These are phyloP conservation scores for Dicycla oo DNA, from an alignment of 2,888 invertebrate species.

Conservation along the genomic window DNA sequence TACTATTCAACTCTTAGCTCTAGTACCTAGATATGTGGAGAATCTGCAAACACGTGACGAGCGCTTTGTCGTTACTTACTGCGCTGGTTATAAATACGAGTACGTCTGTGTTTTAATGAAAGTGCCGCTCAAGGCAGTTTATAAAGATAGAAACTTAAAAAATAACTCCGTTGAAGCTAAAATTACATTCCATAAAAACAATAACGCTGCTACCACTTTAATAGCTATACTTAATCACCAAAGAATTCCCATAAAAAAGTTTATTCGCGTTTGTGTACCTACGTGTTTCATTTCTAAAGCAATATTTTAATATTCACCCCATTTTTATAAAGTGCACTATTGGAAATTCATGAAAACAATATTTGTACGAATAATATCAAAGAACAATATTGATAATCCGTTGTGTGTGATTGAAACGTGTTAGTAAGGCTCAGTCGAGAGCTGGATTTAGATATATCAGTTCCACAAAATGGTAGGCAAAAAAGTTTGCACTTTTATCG, in stretches of 20 bases:
- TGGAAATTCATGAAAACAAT: conserved; percentile 4
- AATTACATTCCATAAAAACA: conserved; percentile 27
- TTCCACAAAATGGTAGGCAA: background rate
- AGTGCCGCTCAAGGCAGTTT: background rate
- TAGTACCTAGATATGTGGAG: conserved; percentile 3
- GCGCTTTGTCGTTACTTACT: conserved; percentile 11
- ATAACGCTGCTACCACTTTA: conserved; percentile 18
- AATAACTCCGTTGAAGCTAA: background rate
- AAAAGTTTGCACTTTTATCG: background rate
- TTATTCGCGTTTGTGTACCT: conserved; percentile 19
- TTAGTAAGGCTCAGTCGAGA: conserved; percentile 4
- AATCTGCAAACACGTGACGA: conserved; percentile 13
- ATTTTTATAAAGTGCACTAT: background rate
- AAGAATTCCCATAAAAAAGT: conserved; percentile 35
- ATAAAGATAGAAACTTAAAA: background rate
- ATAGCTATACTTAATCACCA: conserved; percentile 51
- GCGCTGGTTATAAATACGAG: background rate
- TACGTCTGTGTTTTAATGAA: no score
- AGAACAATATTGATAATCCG: background rate
- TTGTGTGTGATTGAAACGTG: conserved; percentile 17
- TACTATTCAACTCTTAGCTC: conserved; percentile 4
- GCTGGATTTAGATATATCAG: background rate
- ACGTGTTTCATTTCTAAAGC: conserved; percentile 11
- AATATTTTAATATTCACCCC: conserved; percentile 3
- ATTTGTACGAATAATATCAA: background rate